Base-by-base conservation (phyloP, 1,140 invertebrate genomes). In the Sycophila sp. region DNA sequence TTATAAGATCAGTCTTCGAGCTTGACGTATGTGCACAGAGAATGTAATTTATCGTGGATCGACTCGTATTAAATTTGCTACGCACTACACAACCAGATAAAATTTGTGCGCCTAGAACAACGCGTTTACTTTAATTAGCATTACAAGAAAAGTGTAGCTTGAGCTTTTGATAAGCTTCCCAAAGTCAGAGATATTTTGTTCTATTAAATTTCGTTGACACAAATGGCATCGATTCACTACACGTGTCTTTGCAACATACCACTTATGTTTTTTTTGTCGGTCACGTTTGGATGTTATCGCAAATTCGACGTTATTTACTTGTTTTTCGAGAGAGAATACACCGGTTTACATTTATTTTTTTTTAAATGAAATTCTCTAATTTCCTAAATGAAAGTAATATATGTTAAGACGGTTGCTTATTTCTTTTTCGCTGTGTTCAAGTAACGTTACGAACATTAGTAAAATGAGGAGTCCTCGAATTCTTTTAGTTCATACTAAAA, bases 31-130 rank as follows among this genome's bases (percentile, higher is more conserved):
- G 10, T 42, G 42, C 51, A 45, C 28, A 66, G 51, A 11, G 60
- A 34, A 22, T 22, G 24, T 32, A 24, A 26, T 17, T n/a, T 34
- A 22, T 38, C n/a, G 58, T 15, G 32, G 17, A 30, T 42, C 19
- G 28, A 13, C 34, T 19, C 49, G n/a, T 66, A 53, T 19, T 28
- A 13, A 17, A 19, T 11, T 24, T 32, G 17, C 38, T 28, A 38
- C 24, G 4, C 4, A 59, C 49, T 66, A 71, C 34, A 68, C 42
- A 71, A 69, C 19, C 53, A 72, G 53, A 60, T 69, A 60, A 63
- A 47, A 36, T 67, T 74, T 75, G 65, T 69, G 66, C 71, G 66
- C 51, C 56, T 69, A 71, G 36, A 69, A 71, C 47, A 64, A 62
- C 40, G 45, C 49, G 11, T 62, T 51, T 11, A n/a, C 49, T 45